Evolutionary conservation across 2,113 vertebrate genomes (phyloP).

Genomic region (Mus spicilegus): DNA sequence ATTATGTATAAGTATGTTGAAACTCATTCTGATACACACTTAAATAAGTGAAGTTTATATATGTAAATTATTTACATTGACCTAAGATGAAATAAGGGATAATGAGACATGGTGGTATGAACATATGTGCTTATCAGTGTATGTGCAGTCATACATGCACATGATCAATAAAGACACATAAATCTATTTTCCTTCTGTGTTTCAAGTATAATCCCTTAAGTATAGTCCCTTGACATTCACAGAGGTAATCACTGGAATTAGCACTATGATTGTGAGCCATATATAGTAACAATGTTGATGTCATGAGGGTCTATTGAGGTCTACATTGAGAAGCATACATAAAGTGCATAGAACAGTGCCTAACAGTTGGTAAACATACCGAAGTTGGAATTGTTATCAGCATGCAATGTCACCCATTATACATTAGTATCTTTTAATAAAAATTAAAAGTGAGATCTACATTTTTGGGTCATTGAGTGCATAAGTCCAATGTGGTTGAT

Average conservation of each 20-base stretch:
- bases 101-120: background rate
- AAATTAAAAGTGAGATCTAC: background rate
- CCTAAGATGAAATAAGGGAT: background rate
- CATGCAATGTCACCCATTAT: background rate
- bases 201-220: background rate
- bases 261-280: background rate
- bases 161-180: background rate
- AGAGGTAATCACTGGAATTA: background rate
- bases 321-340: background rate
- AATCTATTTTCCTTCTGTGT: background rate
- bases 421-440: background rate
- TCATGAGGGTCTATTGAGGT: background rate
- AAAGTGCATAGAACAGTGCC: background rate
- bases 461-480: background rate
- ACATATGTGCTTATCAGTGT: background rate
- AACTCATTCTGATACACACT: background rate
- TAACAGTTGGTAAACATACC: background rate
- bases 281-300: background rate
- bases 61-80: background rate
- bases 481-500: background rate
- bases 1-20: background rate
- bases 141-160: background rate
- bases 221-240: background rate
- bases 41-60: background rate
- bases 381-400: too few relatives aligned